Conservation (phyloP, 2,888 invertebrate species). For the Melangyna quadrimaculata region DNA sequence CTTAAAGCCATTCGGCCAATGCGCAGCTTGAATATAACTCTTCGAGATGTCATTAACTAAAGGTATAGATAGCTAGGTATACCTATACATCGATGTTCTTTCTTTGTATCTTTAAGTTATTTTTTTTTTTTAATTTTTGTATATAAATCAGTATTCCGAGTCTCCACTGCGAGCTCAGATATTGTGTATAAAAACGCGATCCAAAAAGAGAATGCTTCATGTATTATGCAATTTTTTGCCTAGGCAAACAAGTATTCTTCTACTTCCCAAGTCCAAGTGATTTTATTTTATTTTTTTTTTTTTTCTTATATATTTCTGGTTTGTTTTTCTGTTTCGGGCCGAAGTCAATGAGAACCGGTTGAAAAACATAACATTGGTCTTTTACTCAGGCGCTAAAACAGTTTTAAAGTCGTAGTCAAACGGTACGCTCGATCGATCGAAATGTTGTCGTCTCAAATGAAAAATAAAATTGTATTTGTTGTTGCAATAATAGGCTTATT, state of each 20-base stretch:
- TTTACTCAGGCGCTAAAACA: slow-evolving; percentile 64
- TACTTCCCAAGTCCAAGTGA: slow-evolving; percentile 64
- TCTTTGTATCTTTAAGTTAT: neutral
- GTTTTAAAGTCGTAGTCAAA: slow-evolving; percentile 70
- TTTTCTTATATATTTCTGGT: slow-evolving; percentile 70
- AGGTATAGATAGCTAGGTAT: neutral
- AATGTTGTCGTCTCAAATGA: slow-evolving; percentile 66
- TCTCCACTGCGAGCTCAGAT: slow-evolving; percentile 47
- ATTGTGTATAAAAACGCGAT: slow-evolving; percentile 70
- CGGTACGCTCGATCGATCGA: slow-evolving; percentile 70
- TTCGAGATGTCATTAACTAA: slow-evolving; percentile 60
- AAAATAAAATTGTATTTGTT: slow-evolving; percentile 67
- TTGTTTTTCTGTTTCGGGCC: too few relatives aligned
- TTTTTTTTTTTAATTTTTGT: slow-evolving; percentile 22
- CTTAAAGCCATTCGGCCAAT: slow-evolving; percentile 47
- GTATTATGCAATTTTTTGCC: slow-evolving; percentile 72
- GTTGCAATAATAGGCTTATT: slow-evolving; percentile 58
- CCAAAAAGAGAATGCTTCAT: slow-evolving; percentile 71
- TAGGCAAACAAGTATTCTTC: slow-evolving; percentile 72
- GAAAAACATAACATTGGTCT: slow-evolving; percentile 70
- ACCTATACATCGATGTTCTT: neutral
- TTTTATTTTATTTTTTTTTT: too few relatives aligned
- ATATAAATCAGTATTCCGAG: slow-evolving; percentile 65
- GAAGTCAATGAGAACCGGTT: slow-evolving; percentile 71
- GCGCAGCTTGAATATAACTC: slow-evolving; percentile 44